Evolutionary conservation across 2,113 vertebrate genomes (phyloP), one percentile per base, ranked within the genome.

Genomic region (Syngnathus floridae): DNA sequence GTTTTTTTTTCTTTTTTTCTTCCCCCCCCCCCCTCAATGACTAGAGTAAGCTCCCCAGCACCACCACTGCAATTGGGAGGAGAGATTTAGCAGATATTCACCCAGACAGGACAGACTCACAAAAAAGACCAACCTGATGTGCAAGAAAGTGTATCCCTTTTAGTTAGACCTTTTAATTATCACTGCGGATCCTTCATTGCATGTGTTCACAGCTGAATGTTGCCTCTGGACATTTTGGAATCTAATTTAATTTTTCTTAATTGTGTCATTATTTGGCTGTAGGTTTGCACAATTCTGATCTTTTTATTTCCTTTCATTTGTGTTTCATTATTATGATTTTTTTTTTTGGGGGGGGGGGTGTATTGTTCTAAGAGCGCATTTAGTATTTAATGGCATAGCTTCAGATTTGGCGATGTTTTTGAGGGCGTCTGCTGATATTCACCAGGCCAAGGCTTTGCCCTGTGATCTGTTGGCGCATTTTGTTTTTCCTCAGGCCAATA

Each of bases 171-270:
- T 62, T 68, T 51, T 70, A 58, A 65, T n/a, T 1, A 31, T 63
- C 69, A 85, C 77, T 54, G 17, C 68, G 76, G 76, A 54, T 77
- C 67, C 26, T 84, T 79, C 73, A 85, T 77, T 82, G 87, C 89
- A 89, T 89, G 86, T 71, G 11, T 84, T 85, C 81, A 87, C 78
- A 77, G 62, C 60, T 22, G 62, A 80, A 70, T 81, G 76, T 83
- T 85, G 81, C 72, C 86, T 83, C 75, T 82, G 78, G 73, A 83
- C 74, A 74, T 78, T 43, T 61, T 61, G 31, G 65, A 70, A 83
- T 85, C 80, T 85, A 83, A 85, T 80, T 84, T 72, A 82, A 84
- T 74, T 83, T 74, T 81, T 84, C 84, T 89, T 83, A 78, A 77
- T 80, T 22, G 40, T 61, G 58, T 45, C n/a, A 61, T 61, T 43